Percentiles rank a stretch among this genome's conserved stretches.
These are phyloP conservation scores for Mesoligia furuncula DNA, from an alignment of 2,888 invertebrate species.

Conservation along the genomic window DNA sequence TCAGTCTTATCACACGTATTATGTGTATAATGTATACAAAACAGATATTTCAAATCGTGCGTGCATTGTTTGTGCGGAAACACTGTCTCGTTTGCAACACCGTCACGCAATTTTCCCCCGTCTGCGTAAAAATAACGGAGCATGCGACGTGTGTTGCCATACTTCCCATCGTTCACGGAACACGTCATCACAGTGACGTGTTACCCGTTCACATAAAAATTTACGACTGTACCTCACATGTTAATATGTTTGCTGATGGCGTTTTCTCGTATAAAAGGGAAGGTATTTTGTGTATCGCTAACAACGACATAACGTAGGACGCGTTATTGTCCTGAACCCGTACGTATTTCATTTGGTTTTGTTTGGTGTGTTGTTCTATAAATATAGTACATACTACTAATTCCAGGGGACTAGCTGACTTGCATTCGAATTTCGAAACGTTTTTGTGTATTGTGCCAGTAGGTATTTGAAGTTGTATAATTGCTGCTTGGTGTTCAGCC, in stretches of 20 bases:
- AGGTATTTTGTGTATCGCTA: slow-evolving; percentile 61
- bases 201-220: slow-evolving; percentile 82
- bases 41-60: slow-evolving; percentile 80
- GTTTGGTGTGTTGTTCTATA: background rate
- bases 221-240: slow-evolving; percentile 81
- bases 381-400: background rate
- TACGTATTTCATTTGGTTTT: slow-evolving; percentile 10
- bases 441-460: background rate
- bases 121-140: slow-evolving; percentile 73
- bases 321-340: slow-evolving; percentile 24
- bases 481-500: slow-evolving; percentile 1
- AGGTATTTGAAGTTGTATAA: slow-evolving; percentile 1
- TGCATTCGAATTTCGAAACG: slow-evolving; percentile 30
- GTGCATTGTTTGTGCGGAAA: slow-evolving; percentile 77
- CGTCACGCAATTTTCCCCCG: slow-evolving; percentile 81
- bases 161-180: slow-evolving; percentile 72
- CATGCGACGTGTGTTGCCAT: slow-evolving; percentile 64
- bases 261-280: slow-evolving; percentile 50
- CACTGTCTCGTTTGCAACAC: slow-evolving; percentile 72
- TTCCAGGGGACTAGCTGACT: background rate
- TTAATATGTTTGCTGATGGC: slow-evolving; percentile 72
- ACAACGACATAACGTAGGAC: slow-evolving; percentile 44
- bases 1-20: slow-evolving; percentile 67
- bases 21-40: slow-evolving; percentile 66
- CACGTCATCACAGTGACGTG: slow-evolving; percentile 78